Percentiles rank a stretch among this genome's conserved stretches.
These are phyloP conservation scores for Cyrtonyx montezumae DNA, from an alignment of 2,113 vertebrate species.

Conservation along the genomic window DNA sequence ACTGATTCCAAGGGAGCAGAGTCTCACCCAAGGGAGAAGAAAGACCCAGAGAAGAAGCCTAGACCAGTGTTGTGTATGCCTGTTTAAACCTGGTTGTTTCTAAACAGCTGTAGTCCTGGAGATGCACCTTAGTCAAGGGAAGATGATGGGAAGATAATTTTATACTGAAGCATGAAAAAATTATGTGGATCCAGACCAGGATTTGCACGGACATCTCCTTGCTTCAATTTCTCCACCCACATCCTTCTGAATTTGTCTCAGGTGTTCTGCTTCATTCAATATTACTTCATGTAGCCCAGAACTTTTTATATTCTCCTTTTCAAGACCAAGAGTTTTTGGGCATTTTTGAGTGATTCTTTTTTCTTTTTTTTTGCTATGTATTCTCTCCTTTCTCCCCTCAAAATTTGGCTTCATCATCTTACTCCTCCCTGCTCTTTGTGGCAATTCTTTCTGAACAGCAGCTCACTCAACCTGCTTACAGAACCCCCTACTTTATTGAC, in stretches of 20 bases:
- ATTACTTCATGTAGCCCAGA: background rate
- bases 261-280: background rate
- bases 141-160: background rate
- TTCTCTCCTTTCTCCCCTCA: background rate
- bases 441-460: constrained; percentile 2
- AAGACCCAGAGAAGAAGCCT: background rate
- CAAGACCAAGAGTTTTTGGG: background rate
- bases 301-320: background rate
- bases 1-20: background rate
- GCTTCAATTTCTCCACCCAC: background rate
- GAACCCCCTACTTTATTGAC: constrained; percentile 16
- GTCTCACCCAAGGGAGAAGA: background rate
- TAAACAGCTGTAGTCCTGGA: background rate
- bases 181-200: background rate
- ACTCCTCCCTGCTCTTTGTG: background rate
- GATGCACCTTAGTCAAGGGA: background rate
- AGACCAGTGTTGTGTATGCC: background rate
- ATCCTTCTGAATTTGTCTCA: background rate
- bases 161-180: background rate
- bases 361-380: background rate
- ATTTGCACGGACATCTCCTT: background rate
- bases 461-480: background rate
- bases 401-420: background rate
- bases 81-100: background rate
- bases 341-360: background rate